Conservation (phyloP, 2,113 vertebrate genomes). For the Phainopepla nitens region DNA sequence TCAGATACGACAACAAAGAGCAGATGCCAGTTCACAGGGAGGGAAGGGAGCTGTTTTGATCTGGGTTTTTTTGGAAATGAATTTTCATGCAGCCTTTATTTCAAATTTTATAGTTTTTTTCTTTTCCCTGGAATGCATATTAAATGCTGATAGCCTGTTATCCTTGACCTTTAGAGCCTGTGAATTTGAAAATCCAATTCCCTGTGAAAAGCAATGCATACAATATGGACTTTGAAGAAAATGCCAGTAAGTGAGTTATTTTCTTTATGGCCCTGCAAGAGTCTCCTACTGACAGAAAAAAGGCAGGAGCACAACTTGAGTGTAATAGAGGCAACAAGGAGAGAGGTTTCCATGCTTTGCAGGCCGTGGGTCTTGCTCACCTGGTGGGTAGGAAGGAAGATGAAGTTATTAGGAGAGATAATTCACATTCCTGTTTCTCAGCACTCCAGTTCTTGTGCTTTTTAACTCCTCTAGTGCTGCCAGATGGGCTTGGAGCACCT, state of each 20-base stretch:
- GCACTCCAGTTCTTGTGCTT: background rate
- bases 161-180: constrained; percentile 55
- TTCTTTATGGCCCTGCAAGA: background rate
- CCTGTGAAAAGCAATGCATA: constrained; percentile 41
- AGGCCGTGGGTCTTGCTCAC: background rate
- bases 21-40: constrained; percentile 29
- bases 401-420: background rate
- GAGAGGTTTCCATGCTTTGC: background rate
- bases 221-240: constrained; percentile 44
- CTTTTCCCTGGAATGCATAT: constrained; percentile 49
- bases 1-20: constrained; percentile 46
- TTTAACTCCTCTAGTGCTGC: background rate
- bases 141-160: constrained; percentile 67
- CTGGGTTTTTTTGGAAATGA: constrained; percentile 24
- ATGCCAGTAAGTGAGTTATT: constrained; percentile 24
- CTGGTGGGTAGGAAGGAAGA: background rate
- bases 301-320: background rate
- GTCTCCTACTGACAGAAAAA: background rate
- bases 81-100: constrained; percentile 60
- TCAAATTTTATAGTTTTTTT: constrained; percentile 21
- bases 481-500: background rate
- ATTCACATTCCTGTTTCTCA: background rate
- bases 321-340: background rate
- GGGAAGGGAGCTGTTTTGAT: constrained; percentile 46
- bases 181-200: constrained; percentile 68